A percentile compares a stretch with the other conserved stretches of the same genome.
phyloP scores from a whole-genome alignment of 2,888 invertebrate species.

The Margaritifera margaritifera region DNA sequence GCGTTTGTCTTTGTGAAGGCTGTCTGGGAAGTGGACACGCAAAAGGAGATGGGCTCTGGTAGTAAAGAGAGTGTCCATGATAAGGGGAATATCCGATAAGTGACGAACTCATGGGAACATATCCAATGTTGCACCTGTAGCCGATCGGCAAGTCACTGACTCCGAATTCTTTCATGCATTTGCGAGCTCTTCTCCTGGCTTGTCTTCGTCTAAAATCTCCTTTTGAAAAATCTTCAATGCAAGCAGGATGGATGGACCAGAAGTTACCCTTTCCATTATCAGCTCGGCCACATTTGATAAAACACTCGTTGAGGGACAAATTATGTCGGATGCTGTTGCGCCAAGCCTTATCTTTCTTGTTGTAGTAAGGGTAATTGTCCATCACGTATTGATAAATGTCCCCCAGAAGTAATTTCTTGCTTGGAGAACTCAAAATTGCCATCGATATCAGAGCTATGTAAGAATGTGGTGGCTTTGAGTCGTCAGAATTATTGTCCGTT shows the following conservation, averaged over 20 bases:
- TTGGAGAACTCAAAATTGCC: conserved; percentile 65
- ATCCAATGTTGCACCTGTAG: conserved; percentile 39
- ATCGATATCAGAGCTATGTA: conserved; percentile 71
- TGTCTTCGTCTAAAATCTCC: conserved; percentile 96
- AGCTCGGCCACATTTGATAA: conserved; percentile 66
- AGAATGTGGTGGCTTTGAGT: conserved; percentile 62
- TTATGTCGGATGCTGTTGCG: conserved; percentile 70
- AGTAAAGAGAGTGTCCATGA: neutral
- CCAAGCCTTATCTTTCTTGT: conserved; percentile 67
- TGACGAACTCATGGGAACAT: conserved; percentile 56
- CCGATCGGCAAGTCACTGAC: neutral
- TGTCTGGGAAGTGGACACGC: too few species aligned
- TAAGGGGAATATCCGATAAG: conserved; percentile 42
- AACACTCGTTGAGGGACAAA: conserved; percentile 69
- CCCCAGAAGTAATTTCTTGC: conserved; percentile 64
- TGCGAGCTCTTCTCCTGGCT: conserved; percentile 89
- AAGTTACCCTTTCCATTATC: conserved; percentile 94
- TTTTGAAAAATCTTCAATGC: conserved; percentile 94
- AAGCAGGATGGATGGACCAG: conserved; percentile 98
- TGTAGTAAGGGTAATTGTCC: conserved; percentile 65
- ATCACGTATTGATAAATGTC: conserved; percentile 70
- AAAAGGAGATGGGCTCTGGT: neutral
- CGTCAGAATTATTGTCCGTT: conserved; percentile 4
- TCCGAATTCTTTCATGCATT: conserved; percentile 29
- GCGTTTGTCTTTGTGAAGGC: too few species aligned